phyloP scores from a whole-genome alignment of 2,888 invertebrate species.

The Camponotus fellah region DNA sequence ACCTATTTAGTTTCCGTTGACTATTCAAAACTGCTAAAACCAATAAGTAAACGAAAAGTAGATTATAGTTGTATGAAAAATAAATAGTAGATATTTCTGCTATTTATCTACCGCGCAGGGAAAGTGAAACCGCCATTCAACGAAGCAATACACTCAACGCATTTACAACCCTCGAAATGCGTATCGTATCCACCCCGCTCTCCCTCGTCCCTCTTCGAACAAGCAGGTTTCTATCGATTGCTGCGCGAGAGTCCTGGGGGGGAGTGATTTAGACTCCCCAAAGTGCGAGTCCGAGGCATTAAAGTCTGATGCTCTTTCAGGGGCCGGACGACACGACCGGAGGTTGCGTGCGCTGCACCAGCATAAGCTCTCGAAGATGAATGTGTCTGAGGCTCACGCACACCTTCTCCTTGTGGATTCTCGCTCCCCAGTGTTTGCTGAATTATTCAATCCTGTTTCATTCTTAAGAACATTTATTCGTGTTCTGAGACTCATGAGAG shows the following conservation, averaged over 20 bases:
- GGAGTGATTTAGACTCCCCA: constrained; percentile 67
- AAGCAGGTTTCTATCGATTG: constrained; percentile 74
- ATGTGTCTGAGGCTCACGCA: constrained; percentile 55
- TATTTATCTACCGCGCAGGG: background rate
- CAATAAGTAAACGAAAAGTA: background rate
- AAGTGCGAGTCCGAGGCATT: constrained; percentile 54
- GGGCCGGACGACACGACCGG: constrained; percentile 30
- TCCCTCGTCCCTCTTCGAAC: constrained; percentile 41
- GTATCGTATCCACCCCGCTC: background rate
- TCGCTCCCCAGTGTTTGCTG: constrained; percentile 39
- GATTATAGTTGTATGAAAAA: background rate
- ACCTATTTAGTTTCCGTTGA: background rate
- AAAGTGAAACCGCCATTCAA: constrained; percentile 9
- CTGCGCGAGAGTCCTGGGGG: constrained; percentile 37
- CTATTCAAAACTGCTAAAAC: background rate
- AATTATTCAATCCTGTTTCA: constrained; percentile 55
- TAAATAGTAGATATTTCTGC: constrained; percentile 27
- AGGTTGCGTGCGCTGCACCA: constrained; percentile 50
- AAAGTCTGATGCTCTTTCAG: constrained; percentile 62
- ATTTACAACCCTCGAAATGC: constrained; percentile 46
- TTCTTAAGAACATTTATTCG: constrained; percentile 34
- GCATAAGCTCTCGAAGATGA: constrained; percentile 60
- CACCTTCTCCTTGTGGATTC: background rate
- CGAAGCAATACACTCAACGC: constrained; percentile 20
- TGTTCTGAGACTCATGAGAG: constrained; percentile 9